Percentiles rank a stretch among this genome's conserved stretches.
Conservation (phyloP, 2,888 invertebrate genomes). For the Trachelus iudaicus region DNA sequence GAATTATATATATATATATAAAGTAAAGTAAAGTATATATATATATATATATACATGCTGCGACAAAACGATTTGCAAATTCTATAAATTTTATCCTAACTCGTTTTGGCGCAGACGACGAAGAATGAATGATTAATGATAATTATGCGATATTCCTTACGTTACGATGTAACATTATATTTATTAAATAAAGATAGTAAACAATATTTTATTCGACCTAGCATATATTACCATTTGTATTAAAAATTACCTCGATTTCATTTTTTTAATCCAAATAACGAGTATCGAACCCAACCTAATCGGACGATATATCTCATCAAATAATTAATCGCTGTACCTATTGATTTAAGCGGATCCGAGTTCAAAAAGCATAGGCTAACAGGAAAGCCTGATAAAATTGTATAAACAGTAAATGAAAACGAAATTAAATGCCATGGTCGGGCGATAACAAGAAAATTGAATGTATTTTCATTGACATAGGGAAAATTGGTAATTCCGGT, state of each 20-base stretch:
- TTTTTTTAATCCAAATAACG: slow-evolving; percentile 18
- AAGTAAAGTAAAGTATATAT: slow-evolving; percentile 25
- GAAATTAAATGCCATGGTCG: neutral
- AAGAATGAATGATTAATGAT: slow-evolving; percentile 34
- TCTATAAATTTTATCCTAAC: slow-evolving; percentile 24
- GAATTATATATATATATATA: slow-evolving; percentile 32
- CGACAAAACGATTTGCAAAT: slow-evolving; percentile 1
- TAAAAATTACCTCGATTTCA: neutral
- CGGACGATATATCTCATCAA: slow-evolving; percentile 29
- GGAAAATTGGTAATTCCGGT: neutral
- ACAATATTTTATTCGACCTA: slow-evolving; percentile 33
- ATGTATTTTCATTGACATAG: neutral
- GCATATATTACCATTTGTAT: neutral
- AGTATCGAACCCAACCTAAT: slow-evolving; percentile 13
- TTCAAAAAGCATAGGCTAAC: neutral
- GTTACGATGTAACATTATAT: slow-evolving; percentile 59
- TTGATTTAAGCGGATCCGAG: slow-evolving; percentile 8
- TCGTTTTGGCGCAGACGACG: slow-evolving; percentile 29
- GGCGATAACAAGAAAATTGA: neutral
- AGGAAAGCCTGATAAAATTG: neutral
- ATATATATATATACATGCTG: slow-evolving; percentile 23
- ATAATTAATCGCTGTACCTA: neutral
- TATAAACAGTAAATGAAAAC: neutral
- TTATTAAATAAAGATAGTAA: slow-evolving; percentile 56
- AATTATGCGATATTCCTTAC: slow-evolving; percentile 50